Conservation (phyloP, 2,113 vertebrate genomes). For the Camelus bactrianus region DNA sequence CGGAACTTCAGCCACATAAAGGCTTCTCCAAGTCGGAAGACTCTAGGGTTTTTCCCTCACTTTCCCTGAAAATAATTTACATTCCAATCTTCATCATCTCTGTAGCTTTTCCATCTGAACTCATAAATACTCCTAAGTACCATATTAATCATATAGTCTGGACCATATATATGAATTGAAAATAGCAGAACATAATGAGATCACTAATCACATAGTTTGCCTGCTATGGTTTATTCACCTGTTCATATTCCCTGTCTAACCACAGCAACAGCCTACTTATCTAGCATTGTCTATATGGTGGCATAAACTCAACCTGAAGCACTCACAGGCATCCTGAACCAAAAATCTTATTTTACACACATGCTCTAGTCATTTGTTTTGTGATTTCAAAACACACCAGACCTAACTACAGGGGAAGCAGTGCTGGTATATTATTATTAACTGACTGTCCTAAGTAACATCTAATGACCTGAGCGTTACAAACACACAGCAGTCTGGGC, state of each 20-base stretch:
- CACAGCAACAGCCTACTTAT: not conserved
- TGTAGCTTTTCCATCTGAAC: not conserved
- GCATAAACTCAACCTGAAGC: not conserved
- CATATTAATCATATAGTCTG: not conserved
- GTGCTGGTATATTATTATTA: not conserved
- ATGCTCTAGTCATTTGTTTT: not conserved
- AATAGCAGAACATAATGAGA: not conserved
- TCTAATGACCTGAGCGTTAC: not conserved
- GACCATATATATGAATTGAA: not conserved
- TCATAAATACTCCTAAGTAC: not conserved
- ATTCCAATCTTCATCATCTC: not conserved
- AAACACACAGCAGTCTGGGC: not conserved
- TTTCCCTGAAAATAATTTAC: slow-evolving; percentile 7
- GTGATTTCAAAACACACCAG: not conserved
- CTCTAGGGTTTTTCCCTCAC: not conserved
- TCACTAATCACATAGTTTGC: not conserved
- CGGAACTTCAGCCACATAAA: not conserved
- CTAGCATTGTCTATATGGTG: not conserved
- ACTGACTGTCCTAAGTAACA: not conserved
- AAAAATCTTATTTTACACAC: not conserved
- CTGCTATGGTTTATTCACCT: not conserved
- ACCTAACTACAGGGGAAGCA: not conserved
- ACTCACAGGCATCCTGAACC: not conserved
- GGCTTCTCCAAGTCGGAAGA: not conserved
- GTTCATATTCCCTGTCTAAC: not conserved